Conservation (phyloP, 2,797 vertebrate genomes). For the Pantherophis vulpinus region DNA sequence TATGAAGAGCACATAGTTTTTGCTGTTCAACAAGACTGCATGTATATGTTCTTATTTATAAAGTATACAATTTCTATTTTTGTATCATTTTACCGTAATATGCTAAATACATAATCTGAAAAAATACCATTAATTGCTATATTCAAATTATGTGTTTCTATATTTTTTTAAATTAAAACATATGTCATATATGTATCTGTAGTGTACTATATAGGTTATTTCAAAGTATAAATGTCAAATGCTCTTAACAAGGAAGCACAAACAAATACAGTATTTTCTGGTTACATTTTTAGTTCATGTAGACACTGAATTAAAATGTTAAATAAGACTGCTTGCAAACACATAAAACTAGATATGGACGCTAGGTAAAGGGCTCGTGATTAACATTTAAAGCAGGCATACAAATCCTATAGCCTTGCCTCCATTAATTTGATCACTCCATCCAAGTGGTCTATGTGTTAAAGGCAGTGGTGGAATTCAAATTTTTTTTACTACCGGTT, state of each 20-base stretch:
- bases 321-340: neutral
- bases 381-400: neutral
- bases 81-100: slow-evolving; percentile 47
- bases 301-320: neutral
- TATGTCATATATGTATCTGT: neutral
- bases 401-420: neutral
- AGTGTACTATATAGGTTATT: neutral
- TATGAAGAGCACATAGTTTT: slow-evolving; percentile 26
- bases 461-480: neutral
- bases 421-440: neutral
- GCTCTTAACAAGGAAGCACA: neutral
- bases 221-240: neutral
- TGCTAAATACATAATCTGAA: slow-evolving; percentile 48
- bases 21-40: slow-evolving; percentile 21
- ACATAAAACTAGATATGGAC: neutral
- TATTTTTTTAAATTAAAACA: slow-evolving; percentile 28
- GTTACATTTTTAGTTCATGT: neutral
- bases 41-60: slow-evolving; percentile 31
- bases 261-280: neutral
- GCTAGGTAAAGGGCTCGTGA: neutral
- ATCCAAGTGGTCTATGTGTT: neutral
- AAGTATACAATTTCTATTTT: slow-evolving; percentile 57
- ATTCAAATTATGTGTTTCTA: slow-evolving; percentile 46
- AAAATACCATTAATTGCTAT: neutral
- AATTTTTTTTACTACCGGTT: no score